Evolutionary conservation across 92 coral and sea anemone species (phyloP).

Genomic region (Virgularia gustaviana): DNA sequence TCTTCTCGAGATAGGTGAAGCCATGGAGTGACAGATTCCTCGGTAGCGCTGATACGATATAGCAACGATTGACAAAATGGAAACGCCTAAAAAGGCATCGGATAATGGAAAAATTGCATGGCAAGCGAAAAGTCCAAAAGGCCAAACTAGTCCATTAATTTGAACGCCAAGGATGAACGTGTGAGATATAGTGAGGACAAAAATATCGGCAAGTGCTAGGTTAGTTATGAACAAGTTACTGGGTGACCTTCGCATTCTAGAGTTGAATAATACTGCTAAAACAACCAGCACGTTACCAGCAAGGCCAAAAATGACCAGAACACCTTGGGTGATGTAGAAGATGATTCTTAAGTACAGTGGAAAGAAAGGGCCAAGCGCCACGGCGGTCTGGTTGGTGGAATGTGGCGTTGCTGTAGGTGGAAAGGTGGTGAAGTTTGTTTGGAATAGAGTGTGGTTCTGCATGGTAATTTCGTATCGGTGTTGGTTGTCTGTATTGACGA

Average conservation of each 20-base stretch:
- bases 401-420: not conserved
- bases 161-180: constrained; percentile 70
- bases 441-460: no score
- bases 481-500: no score
- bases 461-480: no score
- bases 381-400: not conserved
- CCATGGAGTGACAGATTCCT: constrained; percentile 40
- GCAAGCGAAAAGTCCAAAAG: constrained; percentile 63
- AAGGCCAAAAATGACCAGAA: constrained; percentile 66
- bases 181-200: constrained; percentile 56
- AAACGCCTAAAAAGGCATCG: constrained; percentile 76
- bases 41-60: constrained; percentile 72
- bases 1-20: constrained; percentile 18
- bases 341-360: constrained; percentile 42
- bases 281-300: constrained; percentile 63
- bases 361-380: not conserved
- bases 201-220: constrained; percentile 85
- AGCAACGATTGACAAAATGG: constrained; percentile 84
- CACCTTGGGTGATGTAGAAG: constrained; percentile 53
- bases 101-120: constrained; percentile 64
- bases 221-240: constrained; percentile 51
- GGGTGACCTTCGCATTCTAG: constrained; percentile 6
- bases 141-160: constrained; percentile 62
- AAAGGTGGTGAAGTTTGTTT: not conserved
- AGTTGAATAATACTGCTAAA: constrained; percentile 28